Evolutionary conservation across 2,888 invertebrate genomes (phyloP).

Genomic region (Megamerina dolium): DNA sequence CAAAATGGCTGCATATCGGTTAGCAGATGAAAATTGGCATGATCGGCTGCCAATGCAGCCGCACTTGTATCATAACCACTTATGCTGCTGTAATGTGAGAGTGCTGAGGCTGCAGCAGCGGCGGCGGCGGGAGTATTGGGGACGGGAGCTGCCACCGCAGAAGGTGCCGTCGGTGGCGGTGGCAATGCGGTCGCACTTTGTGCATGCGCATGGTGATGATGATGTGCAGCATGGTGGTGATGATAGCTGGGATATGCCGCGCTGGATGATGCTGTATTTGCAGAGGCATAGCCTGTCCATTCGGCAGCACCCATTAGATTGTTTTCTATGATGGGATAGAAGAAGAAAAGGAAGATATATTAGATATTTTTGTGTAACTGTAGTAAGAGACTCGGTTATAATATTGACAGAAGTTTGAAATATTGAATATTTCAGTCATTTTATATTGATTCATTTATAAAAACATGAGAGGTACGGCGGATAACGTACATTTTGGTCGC

Average conservation of each 20-base stretch:
- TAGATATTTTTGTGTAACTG: not conserved
- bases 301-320: constrained; percentile 59
- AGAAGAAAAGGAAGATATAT: constrained; percentile 9
- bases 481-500: too few species aligned
- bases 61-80: constrained; percentile 42
- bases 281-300: constrained; percentile 57
- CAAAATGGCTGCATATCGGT: constrained; percentile 55
- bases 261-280: constrained; percentile 43
- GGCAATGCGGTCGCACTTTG: constrained; percentile 33
- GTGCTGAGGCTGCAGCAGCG: constrained; percentile 17
- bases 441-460: too few species aligned
- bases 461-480: too few species aligned
- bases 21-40: constrained; percentile 56
- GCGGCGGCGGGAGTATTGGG: constrained; percentile 45
- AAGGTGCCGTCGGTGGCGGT: constrained; percentile 49
- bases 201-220: constrained; percentile 30
- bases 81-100: constrained; percentile 48
- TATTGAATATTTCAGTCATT: too few species aligned
- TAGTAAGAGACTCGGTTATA: too few species aligned
- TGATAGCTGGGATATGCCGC: constrained; percentile 21
- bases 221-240: constrained; percentile 30
- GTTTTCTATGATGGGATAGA: constrained; percentile 50
- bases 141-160: constrained; percentile 47
- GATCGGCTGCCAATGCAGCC: constrained; percentile 33
- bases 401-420: too few species aligned